Evolutionary conservation across 2,113 vertebrate genomes (phyloP), one percentile per base, ranked within the genome.

Genomic region (Paratilapia polleni): DNA sequence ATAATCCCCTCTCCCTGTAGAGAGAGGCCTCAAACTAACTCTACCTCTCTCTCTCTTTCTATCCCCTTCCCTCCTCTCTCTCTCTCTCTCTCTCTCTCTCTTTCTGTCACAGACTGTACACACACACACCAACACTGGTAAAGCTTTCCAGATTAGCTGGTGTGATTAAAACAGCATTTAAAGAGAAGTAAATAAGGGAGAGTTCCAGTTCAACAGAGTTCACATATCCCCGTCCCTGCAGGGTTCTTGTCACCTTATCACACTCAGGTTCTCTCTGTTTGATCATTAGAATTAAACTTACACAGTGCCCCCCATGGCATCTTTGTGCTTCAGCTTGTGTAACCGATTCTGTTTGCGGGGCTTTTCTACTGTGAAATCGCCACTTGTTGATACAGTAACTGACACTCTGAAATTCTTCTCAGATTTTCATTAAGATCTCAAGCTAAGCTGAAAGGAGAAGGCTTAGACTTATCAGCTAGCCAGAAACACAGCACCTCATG

Each of bases 1-100:
- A 91, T 95, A 95, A 95, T 95, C 93, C 91, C 77, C 66, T 92
- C 89, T 91, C 87, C 81, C 89, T 78, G 84, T 77, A 91, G 87
- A 93, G 91, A 87, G 87, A 88, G 68, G 73, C 83, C 49, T 63
- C 85, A 80, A 83, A 78, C 57, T 22, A 31, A 82, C 87, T 63
- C 84, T 26, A 77, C 11, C 91, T 38, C 78, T 56, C 36, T 36
- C 36, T 36, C 6, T 36, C 36, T 8, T 58, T 34, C 64, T 47
- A 34, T 26, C 78, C 56, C 79, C 63, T 26, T 61, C 36, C 38
- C 70, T 15, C 85, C 28, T 70, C 80, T 54, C 76, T 73, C 79
- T 70, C 5, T 83, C 64, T 41, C 68, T 58, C 56, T 34, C 78
- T 57, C 77, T 70, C 41, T 57, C 43, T 59, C 74, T 19, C 15